A percentile compares a stretch with the other conserved stretches of the same genome.
These are phyloP conservation scores for Botia kubotai DNA, from an alignment of 2,797 vertebrate species.

Conservation along the genomic window DNA sequence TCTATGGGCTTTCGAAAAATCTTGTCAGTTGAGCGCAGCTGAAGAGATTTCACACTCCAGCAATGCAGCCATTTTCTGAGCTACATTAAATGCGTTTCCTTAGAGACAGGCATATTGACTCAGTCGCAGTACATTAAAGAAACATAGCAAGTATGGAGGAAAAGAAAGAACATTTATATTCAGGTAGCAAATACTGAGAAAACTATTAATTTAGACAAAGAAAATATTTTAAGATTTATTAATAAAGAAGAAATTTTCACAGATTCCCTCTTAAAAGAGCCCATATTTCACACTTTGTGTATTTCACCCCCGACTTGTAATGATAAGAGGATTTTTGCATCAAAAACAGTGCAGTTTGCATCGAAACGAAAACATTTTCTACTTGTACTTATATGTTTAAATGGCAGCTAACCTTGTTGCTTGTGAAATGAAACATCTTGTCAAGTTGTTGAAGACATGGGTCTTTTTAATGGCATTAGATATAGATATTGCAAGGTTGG, in stretches of 20 bases:
- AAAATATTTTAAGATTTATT: not conserved
- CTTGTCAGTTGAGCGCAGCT: conserved; percentile 67
- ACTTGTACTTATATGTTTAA: too few relatives aligned
- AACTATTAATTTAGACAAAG: not conserved
- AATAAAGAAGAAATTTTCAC: too few relatives aligned
- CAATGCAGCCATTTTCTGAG: conserved; percentile 70
- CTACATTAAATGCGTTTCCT: conserved; percentile 71
- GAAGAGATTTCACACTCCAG: conserved; percentile 72
- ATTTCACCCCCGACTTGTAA: not conserved
- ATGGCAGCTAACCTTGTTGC: too few relatives aligned
- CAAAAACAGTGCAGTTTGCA: too few relatives aligned
- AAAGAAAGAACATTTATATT: not conserved
- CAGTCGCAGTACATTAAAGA: conserved; percentile 71
- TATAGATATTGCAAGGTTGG: too few relatives aligned
- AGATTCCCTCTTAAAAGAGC: too few relatives aligned
- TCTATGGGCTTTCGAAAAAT: conserved; percentile 60
- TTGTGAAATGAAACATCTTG: too few relatives aligned
- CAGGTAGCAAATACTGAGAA: not conserved
- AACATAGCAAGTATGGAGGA: conserved; percentile 60
- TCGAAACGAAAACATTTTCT: too few relatives aligned
- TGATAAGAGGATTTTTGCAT: not conserved
- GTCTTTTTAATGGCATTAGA: too few relatives aligned
- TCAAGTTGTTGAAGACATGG: too few relatives aligned
- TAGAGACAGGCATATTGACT: conserved; percentile 69
- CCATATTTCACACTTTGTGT: too few relatives aligned